These are phyloP conservation scores for Corythornis cristatus DNA, from an alignment of 2,113 vertebrate species.

Conservation along the genomic window DNA sequence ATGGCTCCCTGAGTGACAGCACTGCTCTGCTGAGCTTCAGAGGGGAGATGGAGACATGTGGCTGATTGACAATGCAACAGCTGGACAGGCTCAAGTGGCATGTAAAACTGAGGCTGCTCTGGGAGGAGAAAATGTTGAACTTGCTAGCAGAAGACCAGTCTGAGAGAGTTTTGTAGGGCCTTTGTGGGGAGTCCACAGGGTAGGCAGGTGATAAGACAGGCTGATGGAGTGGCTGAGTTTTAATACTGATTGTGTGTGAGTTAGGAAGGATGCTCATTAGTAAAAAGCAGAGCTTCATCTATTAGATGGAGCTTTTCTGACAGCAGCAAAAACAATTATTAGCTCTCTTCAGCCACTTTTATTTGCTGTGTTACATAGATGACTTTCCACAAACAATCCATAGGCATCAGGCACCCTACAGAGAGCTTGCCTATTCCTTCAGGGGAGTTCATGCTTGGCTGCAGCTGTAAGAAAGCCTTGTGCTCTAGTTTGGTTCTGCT, in stretches of 20 bases:
- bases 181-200: not conserved
- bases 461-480: not conserved
- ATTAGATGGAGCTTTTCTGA: not conserved
- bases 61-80: not conserved
- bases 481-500: not conserved
- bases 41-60: not conserved
- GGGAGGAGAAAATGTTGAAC: not conserved
- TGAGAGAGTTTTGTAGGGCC: not conserved
- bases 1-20: not conserved
- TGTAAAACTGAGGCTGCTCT: not conserved
- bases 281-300: not conserved
- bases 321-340: not conserved
- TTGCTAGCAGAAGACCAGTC: not conserved
- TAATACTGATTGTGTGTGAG: not conserved
- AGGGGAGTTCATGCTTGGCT: not conserved
- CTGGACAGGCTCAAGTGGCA: not conserved
- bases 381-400: not conserved
- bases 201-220: not conserved
- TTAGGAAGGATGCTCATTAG: not conserved
- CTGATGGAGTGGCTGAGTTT: not conserved
- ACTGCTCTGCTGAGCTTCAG: not conserved
- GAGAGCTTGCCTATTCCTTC: not conserved
- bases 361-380: not conserved
- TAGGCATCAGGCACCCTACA: not conserved
- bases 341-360: not conserved